A percentile compares a stretch with the other conserved stretches of the same genome.
Conservation (phyloP, 2,797 vertebrate genomes). For the Poeciliopsis gracilis region DNA sequence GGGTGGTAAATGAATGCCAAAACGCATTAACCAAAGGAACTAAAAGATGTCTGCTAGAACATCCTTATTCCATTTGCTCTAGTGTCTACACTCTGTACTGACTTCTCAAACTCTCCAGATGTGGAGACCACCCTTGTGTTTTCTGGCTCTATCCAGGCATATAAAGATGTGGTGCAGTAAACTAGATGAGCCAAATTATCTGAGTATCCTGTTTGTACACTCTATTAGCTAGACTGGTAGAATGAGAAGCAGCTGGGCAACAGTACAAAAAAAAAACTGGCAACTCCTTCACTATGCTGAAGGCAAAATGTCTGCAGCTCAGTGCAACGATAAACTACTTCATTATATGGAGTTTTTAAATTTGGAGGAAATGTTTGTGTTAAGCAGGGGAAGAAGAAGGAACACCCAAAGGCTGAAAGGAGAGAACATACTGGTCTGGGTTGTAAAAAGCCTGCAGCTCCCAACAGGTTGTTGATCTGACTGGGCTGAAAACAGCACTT, state of each 20-base stretch:
- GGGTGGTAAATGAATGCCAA: neutral
- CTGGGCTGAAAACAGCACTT: constrained; percentile 21
- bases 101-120: constrained; percentile 34
- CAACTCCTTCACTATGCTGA: constrained; percentile 55
- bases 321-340: constrained; percentile 63
- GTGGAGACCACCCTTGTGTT: constrained; percentile 51
- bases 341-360: constrained; percentile 63
- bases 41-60: constrained; percentile 10
- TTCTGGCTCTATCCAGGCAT: constrained; percentile 35
- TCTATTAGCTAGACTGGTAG: constrained; percentile 42
- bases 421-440: constrained; percentile 21
- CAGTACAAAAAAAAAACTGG: constrained; percentile 51
- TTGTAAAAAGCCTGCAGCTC: constrained; percentile 37
- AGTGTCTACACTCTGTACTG: constrained; percentile 27
- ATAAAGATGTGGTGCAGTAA: constrained; percentile 55
- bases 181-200: constrained; percentile 53
- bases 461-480: constrained; percentile 32
- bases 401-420: constrained; percentile 35
- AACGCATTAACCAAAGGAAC: constrained; percentile 1
- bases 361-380: constrained; percentile 51
- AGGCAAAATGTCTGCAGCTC: constrained; percentile 48
- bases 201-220: constrained; percentile 53
- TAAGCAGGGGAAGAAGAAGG: constrained; percentile 16
- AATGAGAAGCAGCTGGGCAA: constrained; percentile 68
- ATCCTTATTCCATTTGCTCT: constrained; percentile 13